Percentiles rank a stretch among this genome's conserved stretches.
phyloP scores from a whole-genome alignment of 2,797 vertebrate species.

The Tarsius wallacei region DNA sequence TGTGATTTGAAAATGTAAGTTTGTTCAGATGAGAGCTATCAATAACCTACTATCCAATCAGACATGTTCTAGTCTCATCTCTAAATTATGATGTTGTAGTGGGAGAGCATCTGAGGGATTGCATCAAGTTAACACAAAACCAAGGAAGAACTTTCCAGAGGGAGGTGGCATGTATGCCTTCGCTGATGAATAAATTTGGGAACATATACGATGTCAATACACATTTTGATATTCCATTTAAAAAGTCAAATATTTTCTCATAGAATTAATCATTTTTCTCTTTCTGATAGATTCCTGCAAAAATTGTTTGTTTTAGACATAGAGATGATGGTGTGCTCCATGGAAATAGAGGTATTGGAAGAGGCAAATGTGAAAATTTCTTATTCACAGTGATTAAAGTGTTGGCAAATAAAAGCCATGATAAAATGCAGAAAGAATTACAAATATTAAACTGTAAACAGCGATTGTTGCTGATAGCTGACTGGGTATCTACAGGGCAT shows the following conservation, averaged over 20 bases:
- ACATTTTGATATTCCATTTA: not conserved
- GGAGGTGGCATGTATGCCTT: slow-evolving; percentile 24
- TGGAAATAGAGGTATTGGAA: not conserved
- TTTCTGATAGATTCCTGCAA: not conserved
- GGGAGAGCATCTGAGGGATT: slow-evolving; percentile 67
- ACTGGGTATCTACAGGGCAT: not conserved
- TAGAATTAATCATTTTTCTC: not conserved
- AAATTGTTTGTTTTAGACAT: not conserved
- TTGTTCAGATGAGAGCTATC: slow-evolving; percentile 70
- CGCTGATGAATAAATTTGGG: slow-evolving; percentile 3
- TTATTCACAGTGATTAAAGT: not conserved
- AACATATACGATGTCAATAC: slow-evolving; percentile 47
- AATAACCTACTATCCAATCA: slow-evolving; percentile 84
- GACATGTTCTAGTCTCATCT: slow-evolving; percentile 12
- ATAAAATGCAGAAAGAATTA: not conserved
- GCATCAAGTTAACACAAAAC: slow-evolving; percentile 72
- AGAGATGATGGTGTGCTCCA: not conserved
- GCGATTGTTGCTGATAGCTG: not conserved
- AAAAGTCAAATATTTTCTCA: not conserved
- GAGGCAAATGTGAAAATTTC: not conserved
- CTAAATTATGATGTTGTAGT: not conserved
- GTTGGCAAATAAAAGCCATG: not conserved
- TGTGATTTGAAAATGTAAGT: not conserved
- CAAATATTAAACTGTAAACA: not conserved
- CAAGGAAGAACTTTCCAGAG: slow-evolving; percentile 37